Conservation (phyloP, 2,797 vertebrate species). For the Ceryle rudis region DNA sequence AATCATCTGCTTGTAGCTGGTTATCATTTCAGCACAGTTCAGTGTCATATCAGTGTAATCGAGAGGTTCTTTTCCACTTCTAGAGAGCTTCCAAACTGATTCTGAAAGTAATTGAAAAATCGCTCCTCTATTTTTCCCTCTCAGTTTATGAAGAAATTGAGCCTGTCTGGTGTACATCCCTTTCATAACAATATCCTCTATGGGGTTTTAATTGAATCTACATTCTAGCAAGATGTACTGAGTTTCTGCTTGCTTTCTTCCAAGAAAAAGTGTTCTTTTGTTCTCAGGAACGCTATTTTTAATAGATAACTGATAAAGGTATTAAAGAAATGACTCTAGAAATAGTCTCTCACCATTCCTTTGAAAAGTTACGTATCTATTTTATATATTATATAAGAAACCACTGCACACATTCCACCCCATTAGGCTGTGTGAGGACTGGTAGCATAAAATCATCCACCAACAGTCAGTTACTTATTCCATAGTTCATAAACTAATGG, state of each 20-base stretch:
- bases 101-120: slow-evolving; percentile 43
- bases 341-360: background rate
- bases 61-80: background rate
- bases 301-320: background rate
- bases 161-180: background rate
- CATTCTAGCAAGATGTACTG: background rate
- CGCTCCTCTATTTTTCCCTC: background rate
- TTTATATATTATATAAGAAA: background rate
- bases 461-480: background rate
- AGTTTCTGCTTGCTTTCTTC: background rate
- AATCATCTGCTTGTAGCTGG: background rate
- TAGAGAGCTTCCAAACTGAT: background rate
- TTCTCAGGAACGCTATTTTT: background rate
- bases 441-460: background rate
- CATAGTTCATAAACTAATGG: background rate
- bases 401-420: background rate
- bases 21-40: slow-evolving; percentile 15
- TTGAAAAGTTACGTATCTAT: background rate
- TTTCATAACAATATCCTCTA: background rate
- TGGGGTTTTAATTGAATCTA: slow-evolving; percentile 14
- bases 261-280: background rate
- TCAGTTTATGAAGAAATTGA: slow-evolving; percentile 36
- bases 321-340: background rate
- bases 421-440: background rate
- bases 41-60: background rate